Base-by-base conservation (phyloP, 2,113 vertebrate species). In the Heterotilapia buettikoferi region DNA sequence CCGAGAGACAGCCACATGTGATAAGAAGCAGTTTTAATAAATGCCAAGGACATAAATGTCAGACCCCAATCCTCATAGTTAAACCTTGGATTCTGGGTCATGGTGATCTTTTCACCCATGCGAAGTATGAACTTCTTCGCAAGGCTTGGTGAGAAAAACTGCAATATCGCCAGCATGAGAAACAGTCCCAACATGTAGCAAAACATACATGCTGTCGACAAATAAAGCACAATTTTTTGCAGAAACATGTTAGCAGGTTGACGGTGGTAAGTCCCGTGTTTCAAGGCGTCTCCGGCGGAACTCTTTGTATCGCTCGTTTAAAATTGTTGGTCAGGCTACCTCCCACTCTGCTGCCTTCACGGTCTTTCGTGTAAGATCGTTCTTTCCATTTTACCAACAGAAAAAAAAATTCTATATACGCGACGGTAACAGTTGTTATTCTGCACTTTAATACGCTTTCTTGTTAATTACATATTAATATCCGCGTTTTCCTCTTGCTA, bases 11-110 rank as follows among this genome's bases (percentile, higher is more conserved):
- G 86, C 97, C 97, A 98, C 82, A 96, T 93, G 88, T 97, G 94
- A 11, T 85, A 82, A 24, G 94, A 68, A 16, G 97, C 87, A 0
- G 96, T 95, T 90, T 96, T 96, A 63, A 98, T 56, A 78, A 97
- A 98, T 1, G 78, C 86, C 9, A 89, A 38, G 5, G 96, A 95
- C 66, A 92, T 93, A 19, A 98, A 97, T 0, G 97, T 97, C 0
- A 96, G 97, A 11, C 97, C 97, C 98, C 98, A 99, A 66, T 98
- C 97, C 80, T 99, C 98, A 0, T 96, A 98, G 26, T 83, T 92
- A 85, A 98, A 98, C 7, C 90, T 96, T 0, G 97, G 97, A 19
- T 98, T 97, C 73, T 89, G 36, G 4, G 94, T 91, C 95, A 98
- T 97, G 5, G 96, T 96, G 10, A 33, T 93, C 83, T 90, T 96